Evolutionary conservation across 1,140 invertebrate species (phyloP).

Genomic region (Brachionus manjavacas): DNA sequence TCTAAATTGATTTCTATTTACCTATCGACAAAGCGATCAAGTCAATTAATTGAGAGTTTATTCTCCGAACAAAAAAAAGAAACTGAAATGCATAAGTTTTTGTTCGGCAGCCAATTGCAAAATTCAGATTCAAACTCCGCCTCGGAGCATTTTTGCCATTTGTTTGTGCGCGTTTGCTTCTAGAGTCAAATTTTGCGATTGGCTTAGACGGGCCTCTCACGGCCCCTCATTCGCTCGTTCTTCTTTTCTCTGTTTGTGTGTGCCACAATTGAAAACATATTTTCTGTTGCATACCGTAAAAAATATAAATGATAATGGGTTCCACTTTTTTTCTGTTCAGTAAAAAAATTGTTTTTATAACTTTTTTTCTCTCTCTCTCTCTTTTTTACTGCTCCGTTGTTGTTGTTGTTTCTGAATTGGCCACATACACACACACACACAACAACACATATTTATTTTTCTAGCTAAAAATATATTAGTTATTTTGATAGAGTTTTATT

Average conservation of each 20-base stretch:
- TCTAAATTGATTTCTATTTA: conserved; percentile 34
- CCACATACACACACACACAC: no score
- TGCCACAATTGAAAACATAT: conserved; percentile 22
- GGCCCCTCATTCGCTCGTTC: neutral
- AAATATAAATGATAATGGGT: conserved; percentile 40
- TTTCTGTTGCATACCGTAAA: conserved; percentile 37
- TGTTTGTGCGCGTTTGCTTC: neutral
- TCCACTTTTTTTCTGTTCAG: conserved; percentile 18
- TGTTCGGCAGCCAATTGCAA: neutral
- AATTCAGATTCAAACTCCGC: neutral
- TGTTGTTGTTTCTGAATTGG: neutral
- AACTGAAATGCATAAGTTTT: neutral
- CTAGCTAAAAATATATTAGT: conserved; percentile 30
- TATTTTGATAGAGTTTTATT: conserved; percentile 23
- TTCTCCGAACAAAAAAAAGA: neutral
- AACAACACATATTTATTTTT: neutral
- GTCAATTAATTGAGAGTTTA: conserved; percentile 13
- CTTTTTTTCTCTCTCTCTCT: neutral
- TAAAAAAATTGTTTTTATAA: conserved; percentile 38
- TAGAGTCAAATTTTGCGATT: neutral
- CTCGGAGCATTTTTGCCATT: neutral
- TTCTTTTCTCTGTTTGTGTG: neutral
- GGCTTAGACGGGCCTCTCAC: neutral
- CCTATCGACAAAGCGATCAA: conserved; percentile 24
- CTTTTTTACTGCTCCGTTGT: neutral